Conservation (phyloP, 2,888 invertebrate species). For the Alitta virens region DNA sequence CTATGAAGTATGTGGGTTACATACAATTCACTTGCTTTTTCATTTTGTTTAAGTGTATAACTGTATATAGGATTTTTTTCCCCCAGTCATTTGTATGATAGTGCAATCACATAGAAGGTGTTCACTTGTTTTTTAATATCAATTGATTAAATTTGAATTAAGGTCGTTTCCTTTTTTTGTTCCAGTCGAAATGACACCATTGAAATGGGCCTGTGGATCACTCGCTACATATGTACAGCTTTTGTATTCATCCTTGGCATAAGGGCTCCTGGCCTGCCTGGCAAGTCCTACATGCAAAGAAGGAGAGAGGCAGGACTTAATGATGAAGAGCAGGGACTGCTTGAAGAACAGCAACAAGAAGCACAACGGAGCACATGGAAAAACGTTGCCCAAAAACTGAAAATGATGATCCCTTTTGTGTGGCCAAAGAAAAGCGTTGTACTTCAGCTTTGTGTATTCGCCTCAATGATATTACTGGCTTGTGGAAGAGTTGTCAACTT, state of each 20-base stretch:
- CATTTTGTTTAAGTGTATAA: no score
- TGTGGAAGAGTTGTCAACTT: slow-evolving; percentile 84
- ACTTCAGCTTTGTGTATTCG: slow-evolving; percentile 72
- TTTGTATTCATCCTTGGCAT: slow-evolving; percentile 72
- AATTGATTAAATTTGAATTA: not conserved
- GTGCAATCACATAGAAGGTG: not conserved
- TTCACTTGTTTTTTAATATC: not conserved
- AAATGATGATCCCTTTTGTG: slow-evolving; percentile 81
- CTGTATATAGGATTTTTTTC: not conserved
- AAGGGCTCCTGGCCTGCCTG: slow-evolving; percentile 42
- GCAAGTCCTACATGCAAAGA: not conserved
- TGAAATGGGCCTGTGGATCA: slow-evolving; percentile 84
- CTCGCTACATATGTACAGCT: slow-evolving; percentile 75
- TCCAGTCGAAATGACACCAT: slow-evolving; percentile 66
- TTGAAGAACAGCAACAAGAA: not conserved
- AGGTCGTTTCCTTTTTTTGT: not conserved
- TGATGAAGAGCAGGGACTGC: not conserved
- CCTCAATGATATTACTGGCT: slow-evolving; percentile 76
- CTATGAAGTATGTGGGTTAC: no score
- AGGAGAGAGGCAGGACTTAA: not conserved
- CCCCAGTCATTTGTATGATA: not conserved
- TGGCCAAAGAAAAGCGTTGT: slow-evolving; percentile 83
- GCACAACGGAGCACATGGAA: slow-evolving; percentile 47
- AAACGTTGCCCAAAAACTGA: slow-evolving; percentile 73
- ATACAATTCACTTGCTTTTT: no score